A percentile compares a stretch with the other conserved stretches of the same genome.
Conservation (phyloP, 2,888 invertebrate genomes). For the Monochamus alternatus region DNA sequence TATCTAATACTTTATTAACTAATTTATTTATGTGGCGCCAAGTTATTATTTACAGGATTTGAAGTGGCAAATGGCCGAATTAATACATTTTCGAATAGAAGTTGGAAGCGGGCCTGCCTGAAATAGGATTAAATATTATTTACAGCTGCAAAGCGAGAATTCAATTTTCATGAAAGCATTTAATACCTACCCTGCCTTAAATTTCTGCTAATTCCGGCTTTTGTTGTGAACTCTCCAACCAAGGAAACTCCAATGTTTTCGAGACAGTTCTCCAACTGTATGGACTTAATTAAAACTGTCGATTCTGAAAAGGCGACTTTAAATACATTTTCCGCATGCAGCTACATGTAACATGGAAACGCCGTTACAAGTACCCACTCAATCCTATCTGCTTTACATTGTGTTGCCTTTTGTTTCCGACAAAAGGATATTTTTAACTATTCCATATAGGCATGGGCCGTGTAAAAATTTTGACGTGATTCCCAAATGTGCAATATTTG, state of each 20-base stretch:
- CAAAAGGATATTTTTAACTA: no score
- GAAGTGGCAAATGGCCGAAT: neutral
- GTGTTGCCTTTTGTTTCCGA: no score
- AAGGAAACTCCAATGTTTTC: neutral
- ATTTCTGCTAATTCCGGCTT: neutral
- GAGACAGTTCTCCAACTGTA: neutral
- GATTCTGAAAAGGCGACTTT: neutral
- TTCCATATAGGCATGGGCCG: no score
- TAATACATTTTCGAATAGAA: constrained; percentile 1
- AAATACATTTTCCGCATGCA: constrained; percentile 4
- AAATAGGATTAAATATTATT: constrained; percentile 11
- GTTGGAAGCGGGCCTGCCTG: neutral
- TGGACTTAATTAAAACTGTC: constrained; percentile 14
- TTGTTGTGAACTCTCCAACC: constrained; percentile 13
- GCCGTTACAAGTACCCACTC: neutral
- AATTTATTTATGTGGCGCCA: neutral
- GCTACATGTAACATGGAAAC: neutral
- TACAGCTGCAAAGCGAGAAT: constrained; percentile 1
- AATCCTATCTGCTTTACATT: no score
- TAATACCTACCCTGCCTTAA: constrained; percentile 3
- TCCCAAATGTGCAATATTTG: no score
- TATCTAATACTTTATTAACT: neutral
- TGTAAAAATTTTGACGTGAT: no score
- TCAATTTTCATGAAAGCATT: constrained; percentile 1
- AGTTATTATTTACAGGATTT: neutral